These are phyloP conservation scores for Hylaeus volcanicus DNA, from an alignment of 1,140 invertebrate species.

Conservation along the genomic window DNA sequence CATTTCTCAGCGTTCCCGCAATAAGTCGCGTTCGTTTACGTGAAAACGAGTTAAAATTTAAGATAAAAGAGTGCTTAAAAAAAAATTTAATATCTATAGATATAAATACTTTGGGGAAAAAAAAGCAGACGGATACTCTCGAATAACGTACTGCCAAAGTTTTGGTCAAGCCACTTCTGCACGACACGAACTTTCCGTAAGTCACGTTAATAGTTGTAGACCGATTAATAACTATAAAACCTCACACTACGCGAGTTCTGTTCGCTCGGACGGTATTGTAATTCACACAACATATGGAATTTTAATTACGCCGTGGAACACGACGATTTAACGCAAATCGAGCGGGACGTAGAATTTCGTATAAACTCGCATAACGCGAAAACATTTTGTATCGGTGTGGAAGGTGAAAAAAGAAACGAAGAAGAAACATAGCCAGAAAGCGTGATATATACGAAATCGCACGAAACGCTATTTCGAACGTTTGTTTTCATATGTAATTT, in stretches of 20 bases:
- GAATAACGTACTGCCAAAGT: conserved; percentile 30
- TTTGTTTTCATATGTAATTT: neutral
- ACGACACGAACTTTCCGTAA: conserved; percentile 14
- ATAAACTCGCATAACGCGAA: neutral
- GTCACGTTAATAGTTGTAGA: conserved; percentile 19
- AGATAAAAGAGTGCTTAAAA: conserved; percentile 5
- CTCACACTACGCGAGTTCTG: neutral
- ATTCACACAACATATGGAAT: conserved; percentile 37
- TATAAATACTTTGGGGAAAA: conserved; percentile 26
- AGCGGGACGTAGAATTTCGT: conserved; percentile 9
- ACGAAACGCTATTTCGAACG: neutral
- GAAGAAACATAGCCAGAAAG: conserved; percentile 12
- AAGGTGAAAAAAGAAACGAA: neutral
- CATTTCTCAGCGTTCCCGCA: neutral
- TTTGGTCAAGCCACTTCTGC: conserved; percentile 17
- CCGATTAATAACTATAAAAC: conserved; percentile 1
- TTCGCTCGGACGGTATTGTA: neutral
- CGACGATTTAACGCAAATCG: neutral
- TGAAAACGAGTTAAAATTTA: conserved; percentile 1
- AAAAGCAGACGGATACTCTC: conserved; percentile 19
- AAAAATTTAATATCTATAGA: conserved; percentile 13
- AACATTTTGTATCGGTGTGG: conserved; percentile 3
- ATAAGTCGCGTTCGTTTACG: neutral
- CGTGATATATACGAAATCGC: conserved; percentile 17
- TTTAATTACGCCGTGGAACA: conserved; percentile 31